Base-by-base conservation (phyloP, 2,888 invertebrate genomes). In the Ametastegia equiseti region DNA sequence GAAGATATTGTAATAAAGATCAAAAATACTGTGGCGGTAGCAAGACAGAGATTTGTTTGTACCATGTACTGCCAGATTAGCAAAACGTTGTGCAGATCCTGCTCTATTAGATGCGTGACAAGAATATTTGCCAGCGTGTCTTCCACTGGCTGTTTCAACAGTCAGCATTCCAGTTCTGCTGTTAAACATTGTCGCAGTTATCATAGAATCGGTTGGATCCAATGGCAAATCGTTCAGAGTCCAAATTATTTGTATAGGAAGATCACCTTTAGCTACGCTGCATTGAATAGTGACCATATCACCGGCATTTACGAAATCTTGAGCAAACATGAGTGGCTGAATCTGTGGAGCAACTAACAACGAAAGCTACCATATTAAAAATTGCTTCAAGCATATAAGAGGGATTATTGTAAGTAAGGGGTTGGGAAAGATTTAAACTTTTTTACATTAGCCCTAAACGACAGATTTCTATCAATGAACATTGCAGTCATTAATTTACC, bases 211-310 rank as follows among this genome's bases (percentile, higher is more conserved):
- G 86, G 92, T 92, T 88, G 92, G 93, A 60, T 92, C 88, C 84
- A 94, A 92, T 11, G 92, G 91, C 90, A 88, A 91, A 86, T 93
- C 94, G 83, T 94, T 93, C 84, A 93, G 92, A 42, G 93, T 93
- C 96, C 96, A 96, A 82, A 93, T 93, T 81, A 96, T 93, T 85
- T 94, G 94, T 69, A 97, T 92, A 1, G 97, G 97, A 84, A 94
- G 93, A 91, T 97, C 97, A 81, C 97, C 96, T 90, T 95, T 95
- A 88, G 94, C 94, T 73, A 95, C 93, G 60, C 94, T 94, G 91
- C 96, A 96, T 82, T 94, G 93, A 82, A 95, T 93, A 30, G 95
- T 94, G 39, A 94, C 94, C 93, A 94, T 94, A 86, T 96, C 95
- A 80, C 95, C 95, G 87, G 95, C 94, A 87, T 95, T 95, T 54